Conservation (phyloP, 2,113 vertebrate genomes). For the Dromaius novaehollandiae region DNA sequence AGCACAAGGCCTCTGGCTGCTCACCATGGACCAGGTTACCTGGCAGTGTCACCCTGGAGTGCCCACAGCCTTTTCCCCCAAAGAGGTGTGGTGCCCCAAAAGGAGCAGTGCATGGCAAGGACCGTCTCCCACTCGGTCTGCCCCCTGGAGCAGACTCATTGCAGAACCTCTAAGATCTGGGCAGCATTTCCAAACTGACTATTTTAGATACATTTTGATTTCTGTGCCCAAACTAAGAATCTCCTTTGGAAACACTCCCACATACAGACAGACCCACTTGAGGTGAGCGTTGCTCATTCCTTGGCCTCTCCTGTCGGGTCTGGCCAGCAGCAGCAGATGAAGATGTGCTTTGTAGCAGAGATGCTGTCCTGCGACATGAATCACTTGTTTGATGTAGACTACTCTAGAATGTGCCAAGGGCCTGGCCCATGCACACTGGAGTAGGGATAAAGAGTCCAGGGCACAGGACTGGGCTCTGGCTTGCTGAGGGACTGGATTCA, state of each 20-base stretch:
- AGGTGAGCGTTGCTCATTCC: not conserved
- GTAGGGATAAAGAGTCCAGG: rapidly evolving
- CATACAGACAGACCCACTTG: too few relatives aligned
- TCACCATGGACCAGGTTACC: too few relatives aligned
- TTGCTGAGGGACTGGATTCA: too few relatives aligned
- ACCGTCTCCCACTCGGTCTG: not conserved
- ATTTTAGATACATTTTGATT: not conserved
- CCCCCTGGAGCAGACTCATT: not conserved
- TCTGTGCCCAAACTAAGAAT: not conserved
- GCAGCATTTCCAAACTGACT: not conserved
- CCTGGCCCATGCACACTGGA: rapidly evolving
- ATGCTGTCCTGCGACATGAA: not conserved
- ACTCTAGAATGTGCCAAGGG: not conserved
- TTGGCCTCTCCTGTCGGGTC: not conserved
- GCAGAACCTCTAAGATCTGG: not conserved
- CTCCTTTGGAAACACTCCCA: too few relatives aligned
- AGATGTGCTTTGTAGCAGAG: too few relatives aligned
- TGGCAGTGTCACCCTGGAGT: not conserved
- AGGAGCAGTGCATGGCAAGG: not conserved
- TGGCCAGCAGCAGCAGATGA: not conserved
- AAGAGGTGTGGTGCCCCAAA: not conserved
- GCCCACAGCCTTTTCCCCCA: not conserved
- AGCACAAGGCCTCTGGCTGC: not conserved
- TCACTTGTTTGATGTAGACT: not conserved
- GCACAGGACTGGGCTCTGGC: not conserved